These are phyloP conservation scores for Anas platyrhynchos DNA, from an alignment of 2,113 vertebrate species.

Conservation along the genomic window DNA sequence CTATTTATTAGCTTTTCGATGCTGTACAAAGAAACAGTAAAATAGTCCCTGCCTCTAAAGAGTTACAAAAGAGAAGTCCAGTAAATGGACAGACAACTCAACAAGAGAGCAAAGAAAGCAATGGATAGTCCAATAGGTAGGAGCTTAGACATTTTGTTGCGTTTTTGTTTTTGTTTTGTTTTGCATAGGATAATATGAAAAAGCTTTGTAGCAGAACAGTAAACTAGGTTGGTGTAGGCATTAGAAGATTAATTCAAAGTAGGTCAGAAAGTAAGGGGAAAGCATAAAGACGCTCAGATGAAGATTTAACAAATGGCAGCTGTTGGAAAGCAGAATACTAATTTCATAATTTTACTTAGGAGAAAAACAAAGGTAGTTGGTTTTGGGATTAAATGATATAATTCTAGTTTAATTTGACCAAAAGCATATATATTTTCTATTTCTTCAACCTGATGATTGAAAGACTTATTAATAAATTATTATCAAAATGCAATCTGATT, in stretches of 20 bases:
- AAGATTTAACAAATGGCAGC: neutral
- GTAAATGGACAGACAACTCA: neutral
- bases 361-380: neutral
- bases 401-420: neutral
- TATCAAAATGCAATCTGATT: neutral
- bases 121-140: neutral
- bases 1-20: neutral
- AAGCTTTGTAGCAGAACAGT: neutral
- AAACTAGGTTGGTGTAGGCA: neutral
- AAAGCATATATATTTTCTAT: neutral
- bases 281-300: neutral
- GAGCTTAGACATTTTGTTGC: neutral
- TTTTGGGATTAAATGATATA: neutral
- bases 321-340: neutral
- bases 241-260: neutral
- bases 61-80: neutral
- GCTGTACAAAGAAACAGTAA: neutral
- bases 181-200: neutral
- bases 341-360: neutral
- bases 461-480: neutral
- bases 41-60: neutral
- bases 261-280: neutral
- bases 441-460: neutral
- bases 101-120: neutral
- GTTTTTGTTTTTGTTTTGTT: neutral